A percentile compares a stretch with the other conserved stretches of the same genome.
phyloP scores from a whole-genome alignment of 2,888 invertebrate genomes.

The Carterocephalus palaemon region DNA sequence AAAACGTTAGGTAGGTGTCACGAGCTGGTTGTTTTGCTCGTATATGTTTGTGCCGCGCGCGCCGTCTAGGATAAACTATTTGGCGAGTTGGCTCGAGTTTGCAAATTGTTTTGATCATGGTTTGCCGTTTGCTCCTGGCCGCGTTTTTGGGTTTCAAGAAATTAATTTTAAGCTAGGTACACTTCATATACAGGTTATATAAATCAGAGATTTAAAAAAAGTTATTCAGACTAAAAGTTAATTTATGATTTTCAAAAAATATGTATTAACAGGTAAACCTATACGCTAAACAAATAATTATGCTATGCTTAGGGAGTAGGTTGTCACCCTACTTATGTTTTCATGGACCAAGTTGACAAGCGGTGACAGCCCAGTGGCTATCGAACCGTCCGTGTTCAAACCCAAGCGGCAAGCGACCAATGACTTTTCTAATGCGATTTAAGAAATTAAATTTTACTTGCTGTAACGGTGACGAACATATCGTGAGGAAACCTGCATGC shows the following conservation, averaged over 20 bases:
- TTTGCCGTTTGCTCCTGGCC: slow-evolving; percentile 37
- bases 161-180: slow-evolving; percentile 2
- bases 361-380: too few species aligned
- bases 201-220: background rate
- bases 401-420: slow-evolving; percentile 62
- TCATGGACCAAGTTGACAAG: too few species aligned
- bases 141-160: slow-evolving; percentile 4
- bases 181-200: background rate
- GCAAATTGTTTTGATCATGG: slow-evolving; percentile 60
- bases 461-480: too few species aligned
- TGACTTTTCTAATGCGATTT: too few species aligned
- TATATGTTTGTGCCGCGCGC: slow-evolving; percentile 57
- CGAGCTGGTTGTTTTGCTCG: slow-evolving; percentile 59
- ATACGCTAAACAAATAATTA: too few species aligned
- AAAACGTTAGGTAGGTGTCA: slow-evolving; percentile 68
- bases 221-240: too few species aligned
- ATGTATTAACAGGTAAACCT: too few species aligned
- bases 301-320: too few species aligned
- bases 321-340: too few species aligned
- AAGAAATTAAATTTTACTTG: too few species aligned
- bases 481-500: too few species aligned
- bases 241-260: too few species aligned
- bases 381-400: slow-evolving; percentile 32
- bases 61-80: slow-evolving; percentile 69
- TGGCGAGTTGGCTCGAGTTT: slow-evolving; percentile 56